Base-by-base conservation (phyloP, 1,140 invertebrate species). In the Rhizoglyphus robini region DNA sequence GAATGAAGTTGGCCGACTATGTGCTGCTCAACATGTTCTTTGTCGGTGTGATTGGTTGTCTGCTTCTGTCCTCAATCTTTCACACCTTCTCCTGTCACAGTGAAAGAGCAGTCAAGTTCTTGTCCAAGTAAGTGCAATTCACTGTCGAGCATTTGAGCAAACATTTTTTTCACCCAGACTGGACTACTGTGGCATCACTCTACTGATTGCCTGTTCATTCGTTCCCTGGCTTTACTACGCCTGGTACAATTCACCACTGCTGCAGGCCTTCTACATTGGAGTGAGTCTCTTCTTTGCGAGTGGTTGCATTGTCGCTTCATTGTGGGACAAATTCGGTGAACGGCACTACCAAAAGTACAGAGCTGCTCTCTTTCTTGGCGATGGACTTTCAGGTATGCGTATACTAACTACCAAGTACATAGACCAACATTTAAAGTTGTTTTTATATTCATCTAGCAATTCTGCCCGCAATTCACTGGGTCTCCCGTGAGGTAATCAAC, bases 151-250 rank as follows among this genome's bases (percentile, higher is more conserved):
- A n/a, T n/a, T n/a, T n/a, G n/a, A n/a, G n/a, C n/a, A n/a, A n/a
- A n/a, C n/a, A 31, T 59, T 27, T 38, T 27, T 8, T 20, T 60
- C 36, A 1, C 36, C 58, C 30, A 88, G 87, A 74, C 78, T 99
- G 71, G 96, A 99, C 77, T 99, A 99, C 75, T 96, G 93, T 80
- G 96, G 96, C 41, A 99, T 99, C 73, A 90, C 94, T 11, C 78
- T 99, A 71, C 81, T 99, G 31, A 99, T 97, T 65, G 95, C 97
- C 84, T 94, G 94, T 29, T 97, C 94, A 66, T 99, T 99, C 81
- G 91, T 99, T 72, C 96, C 96, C 48, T 99, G 95, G 95, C 81
- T 99, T 8, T 98, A 99, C 76, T 99, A 99, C 77, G 93, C 93
- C 71, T 99, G 99, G 78, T 99, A 99, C 78, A 99, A 96, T 78